Evolutionary conservation across 2,113 vertebrate genomes (phyloP).

Genomic region (Rattus rattus): DNA sequence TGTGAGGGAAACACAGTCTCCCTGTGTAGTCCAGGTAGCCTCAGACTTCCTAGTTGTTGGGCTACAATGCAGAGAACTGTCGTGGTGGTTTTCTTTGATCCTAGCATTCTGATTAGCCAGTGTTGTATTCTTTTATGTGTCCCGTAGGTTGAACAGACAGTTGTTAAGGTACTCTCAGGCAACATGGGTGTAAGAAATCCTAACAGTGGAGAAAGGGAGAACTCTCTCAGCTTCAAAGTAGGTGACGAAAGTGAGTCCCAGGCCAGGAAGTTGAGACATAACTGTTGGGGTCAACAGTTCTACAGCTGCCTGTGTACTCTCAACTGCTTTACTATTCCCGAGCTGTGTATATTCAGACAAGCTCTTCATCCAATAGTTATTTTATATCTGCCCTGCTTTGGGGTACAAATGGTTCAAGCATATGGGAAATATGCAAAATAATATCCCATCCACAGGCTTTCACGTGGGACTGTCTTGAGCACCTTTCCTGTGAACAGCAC

Average conservation of each 20-base stretch:
- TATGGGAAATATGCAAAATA: neutral
- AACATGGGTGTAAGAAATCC: neutral
- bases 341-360: neutral
- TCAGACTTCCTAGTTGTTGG: neutral
- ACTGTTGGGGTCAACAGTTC: neutral
- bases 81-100: neutral
- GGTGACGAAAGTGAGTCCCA: neutral
- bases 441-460: neutral
- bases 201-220: neutral
- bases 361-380: neutral
- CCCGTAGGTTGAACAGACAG: neutral
- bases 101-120: neutral
- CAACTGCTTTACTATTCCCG: neutral
- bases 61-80: neutral
- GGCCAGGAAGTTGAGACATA: neutral
- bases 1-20: neutral
- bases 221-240: neutral
- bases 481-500: neutral
- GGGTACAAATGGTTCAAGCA: neutral
- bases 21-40: neutral
- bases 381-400: neutral
- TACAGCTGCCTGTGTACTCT: neutral
- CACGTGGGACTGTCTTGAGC: neutral
- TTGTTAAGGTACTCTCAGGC: neutral
- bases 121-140: neutral